Evolutionary conservation across 2,888 invertebrate species (phyloP).

Genomic region (Ischnus inquisitorius): DNA sequence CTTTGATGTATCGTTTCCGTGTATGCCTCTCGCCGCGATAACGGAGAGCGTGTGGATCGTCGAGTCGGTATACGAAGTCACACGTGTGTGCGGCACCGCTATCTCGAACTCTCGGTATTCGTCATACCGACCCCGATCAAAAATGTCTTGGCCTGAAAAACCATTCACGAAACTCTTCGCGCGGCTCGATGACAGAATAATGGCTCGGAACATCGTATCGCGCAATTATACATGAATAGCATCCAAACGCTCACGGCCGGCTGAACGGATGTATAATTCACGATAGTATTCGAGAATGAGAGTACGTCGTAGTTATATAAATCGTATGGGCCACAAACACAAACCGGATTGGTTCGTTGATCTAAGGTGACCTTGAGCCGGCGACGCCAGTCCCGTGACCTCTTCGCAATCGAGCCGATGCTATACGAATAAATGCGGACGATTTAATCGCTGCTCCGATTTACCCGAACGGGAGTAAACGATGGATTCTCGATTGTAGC

Average conservation of each 20-base stretch:
- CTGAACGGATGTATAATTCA: background rate
- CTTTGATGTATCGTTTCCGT: background rate
- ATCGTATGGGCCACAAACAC: slow-evolving; percentile 29
- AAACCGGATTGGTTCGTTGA: slow-evolving; percentile 62
- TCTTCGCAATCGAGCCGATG: slow-evolving; percentile 23
- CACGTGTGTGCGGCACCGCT: background rate
- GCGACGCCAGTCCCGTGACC: slow-evolving; percentile 49
- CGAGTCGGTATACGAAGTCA: background rate
- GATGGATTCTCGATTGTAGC: background rate
- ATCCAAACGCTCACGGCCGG: background rate
- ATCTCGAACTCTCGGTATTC: background rate
- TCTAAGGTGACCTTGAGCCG: slow-evolving; percentile 61
- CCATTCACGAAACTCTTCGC: slow-evolving; percentile 8
- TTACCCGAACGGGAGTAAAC: background rate
- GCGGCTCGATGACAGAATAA: slow-evolving; percentile 34
- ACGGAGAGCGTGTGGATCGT: background rate
- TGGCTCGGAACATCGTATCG: slow-evolving; percentile 32
- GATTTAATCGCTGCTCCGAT: background rate
- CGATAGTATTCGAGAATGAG: background rate
- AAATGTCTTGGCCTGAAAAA: slow-evolving; percentile 4
- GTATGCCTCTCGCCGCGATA: background rate
- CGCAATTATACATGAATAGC: slow-evolving; percentile 29
- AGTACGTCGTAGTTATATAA: slow-evolving; percentile 49
- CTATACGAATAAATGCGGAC: background rate
- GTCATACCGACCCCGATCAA: background rate